A percentile compares a stretch with the other conserved stretches of the same genome.
These are phyloP conservation scores for Rachycentron canadum DNA, from an alignment of 2,797 vertebrate species.

Conservation along the genomic window DNA sequence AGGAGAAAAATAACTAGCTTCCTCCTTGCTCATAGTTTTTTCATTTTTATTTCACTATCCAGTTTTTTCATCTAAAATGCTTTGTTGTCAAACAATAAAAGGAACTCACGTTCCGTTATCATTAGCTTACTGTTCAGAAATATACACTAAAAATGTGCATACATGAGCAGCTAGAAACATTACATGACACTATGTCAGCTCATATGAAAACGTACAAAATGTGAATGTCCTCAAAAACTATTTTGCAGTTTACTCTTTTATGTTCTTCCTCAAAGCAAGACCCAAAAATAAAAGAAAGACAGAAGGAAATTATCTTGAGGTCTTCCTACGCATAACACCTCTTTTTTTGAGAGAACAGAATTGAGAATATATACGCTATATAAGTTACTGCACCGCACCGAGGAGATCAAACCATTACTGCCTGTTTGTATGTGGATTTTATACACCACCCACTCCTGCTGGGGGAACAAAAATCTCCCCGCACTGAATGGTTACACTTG, in stretches of 20 bases:
- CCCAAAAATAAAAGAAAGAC: constrained; percentile 84
- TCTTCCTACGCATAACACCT: constrained; percentile 91
- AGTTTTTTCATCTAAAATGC: constrained; percentile 91
- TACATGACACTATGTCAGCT: constrained; percentile 97
- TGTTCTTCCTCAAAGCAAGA: constrained; percentile 90
- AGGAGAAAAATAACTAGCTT: constrained; percentile 84
- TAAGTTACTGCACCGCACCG: constrained; percentile 91
- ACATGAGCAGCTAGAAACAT: constrained; percentile 97
- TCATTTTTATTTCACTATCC: constrained; percentile 78
- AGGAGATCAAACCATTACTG: constrained; percentile 85
- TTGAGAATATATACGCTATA: constrained; percentile 93
- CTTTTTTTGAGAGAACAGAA: constrained; percentile 88
- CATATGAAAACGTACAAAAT: constrained; percentile 99
- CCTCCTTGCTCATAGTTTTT: constrained; percentile 78
- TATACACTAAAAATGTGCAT: constrained; percentile 98
- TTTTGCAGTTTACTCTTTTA: constrained; percentile 90
- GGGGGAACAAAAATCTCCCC: constrained; percentile 72
- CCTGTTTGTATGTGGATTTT: constrained; percentile 60
- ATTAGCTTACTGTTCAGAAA: constrained; percentile 96
- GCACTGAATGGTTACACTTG: constrained; percentile 93
- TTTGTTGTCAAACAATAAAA: constrained; percentile 92
- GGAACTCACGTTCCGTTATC: constrained; percentile 90
- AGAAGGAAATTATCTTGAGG: constrained; percentile 82
- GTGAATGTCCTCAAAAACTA: constrained; percentile 98
- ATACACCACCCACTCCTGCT: constrained; percentile 41